Conservation (phyloP, 2,797 vertebrate species). For the Lemur catta region DNA sequence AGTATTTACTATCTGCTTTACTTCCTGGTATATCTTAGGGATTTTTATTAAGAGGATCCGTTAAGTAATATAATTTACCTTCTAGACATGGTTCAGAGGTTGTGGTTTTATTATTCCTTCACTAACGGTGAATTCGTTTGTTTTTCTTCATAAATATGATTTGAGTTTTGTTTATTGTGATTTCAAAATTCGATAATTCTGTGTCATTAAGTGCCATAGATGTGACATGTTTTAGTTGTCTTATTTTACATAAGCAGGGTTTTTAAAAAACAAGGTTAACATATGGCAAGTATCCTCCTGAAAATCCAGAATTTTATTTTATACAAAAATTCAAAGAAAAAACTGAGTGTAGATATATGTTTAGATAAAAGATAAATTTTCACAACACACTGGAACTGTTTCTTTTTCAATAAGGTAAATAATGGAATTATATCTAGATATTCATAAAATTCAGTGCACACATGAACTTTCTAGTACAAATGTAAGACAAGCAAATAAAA, state of each 20-base stretch:
- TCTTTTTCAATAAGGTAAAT: background rate
- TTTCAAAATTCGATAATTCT: background rate
- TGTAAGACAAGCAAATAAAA: background rate
- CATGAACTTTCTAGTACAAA: background rate
- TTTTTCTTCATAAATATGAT: background rate
- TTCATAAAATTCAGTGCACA: background rate
- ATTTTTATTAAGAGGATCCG: background rate
- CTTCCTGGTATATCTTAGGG: background rate
- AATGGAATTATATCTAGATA: background rate
- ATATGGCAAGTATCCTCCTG: background rate
- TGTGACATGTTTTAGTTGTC: background rate
- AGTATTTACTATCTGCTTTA: background rate
- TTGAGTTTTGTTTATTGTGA: background rate
- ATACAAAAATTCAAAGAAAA: background rate
- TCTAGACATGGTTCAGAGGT: background rate
- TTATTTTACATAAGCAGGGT: background rate
- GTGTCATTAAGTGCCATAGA: background rate
- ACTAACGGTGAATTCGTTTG: background rate
- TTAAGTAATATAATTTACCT: background rate
- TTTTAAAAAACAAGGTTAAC: background rate
- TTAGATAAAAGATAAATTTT: constrained; percentile 38
- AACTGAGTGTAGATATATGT: background rate
- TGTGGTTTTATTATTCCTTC: background rate
- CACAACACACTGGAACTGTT: background rate
- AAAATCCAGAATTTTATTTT: constrained; percentile 21